Evolutionary conservation across 2,888 invertebrate species (phyloP), one percentile per base, ranked within the genome.

Genomic region (Lasioglossum lativentre): DNA sequence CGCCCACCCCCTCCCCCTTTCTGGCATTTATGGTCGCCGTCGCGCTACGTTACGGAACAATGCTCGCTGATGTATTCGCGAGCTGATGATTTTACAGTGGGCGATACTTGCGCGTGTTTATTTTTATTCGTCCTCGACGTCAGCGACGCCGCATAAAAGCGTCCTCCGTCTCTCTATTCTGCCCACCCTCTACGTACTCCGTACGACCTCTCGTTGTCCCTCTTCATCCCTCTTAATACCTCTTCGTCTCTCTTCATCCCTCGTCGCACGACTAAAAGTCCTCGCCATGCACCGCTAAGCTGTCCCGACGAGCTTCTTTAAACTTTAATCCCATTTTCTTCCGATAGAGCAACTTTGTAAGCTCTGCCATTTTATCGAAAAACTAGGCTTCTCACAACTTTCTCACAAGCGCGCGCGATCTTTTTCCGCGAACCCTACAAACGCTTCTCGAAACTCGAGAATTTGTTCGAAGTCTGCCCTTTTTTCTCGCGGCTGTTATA

Each of bases 311-410:
- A 63, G 63, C 30, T 30, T 16, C 63, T 63, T 27, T 30, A 63
- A 63, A 63, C 16, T 63, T 63, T 63, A 63, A 63, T 63, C 63
- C 63, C 63, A 19, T 63, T 63, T 30, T 30, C 63, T 63, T 63
- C 63, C 30, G 16, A 30, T 30, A 30, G 30, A 63, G 30, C 63
- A 63, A 63, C 19, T 63, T 63, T 3, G 63, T 30, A 30, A 63
- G 63, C 63, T 16, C 16, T 14, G 63, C 2, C 63, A 8, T 16
- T 27, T 87, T 80, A 68, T 38, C 42, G 59, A 16, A 14, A n/a
- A 52, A 52, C 23, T n/a, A 52, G 52, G 27, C 59, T 30, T 19
- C 5, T 6, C 6, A 63, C 19, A 63, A 63, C 2, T 30, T 63
- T 30, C 5, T 63, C 30, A 14, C 19, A 63, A 30, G 2, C 27